Evolutionary conservation across 1,140 invertebrate genomes (phyloP).

Genomic region (Bombus sibiricus): DNA sequence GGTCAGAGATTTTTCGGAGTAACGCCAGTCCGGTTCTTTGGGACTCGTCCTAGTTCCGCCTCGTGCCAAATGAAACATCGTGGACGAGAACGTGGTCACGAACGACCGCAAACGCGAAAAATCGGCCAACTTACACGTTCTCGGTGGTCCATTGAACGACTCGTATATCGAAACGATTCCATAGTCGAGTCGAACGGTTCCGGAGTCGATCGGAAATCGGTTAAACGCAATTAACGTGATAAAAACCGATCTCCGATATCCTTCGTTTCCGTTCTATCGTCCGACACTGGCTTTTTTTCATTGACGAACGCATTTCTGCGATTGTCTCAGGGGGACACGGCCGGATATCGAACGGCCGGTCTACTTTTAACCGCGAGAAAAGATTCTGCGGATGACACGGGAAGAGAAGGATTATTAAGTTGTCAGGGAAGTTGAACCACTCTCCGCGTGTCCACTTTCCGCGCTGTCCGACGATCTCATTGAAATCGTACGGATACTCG

Average conservation of each 20-base stretch:
- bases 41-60: constrained; percentile 23
- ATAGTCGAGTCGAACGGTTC: not conserved
- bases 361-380: constrained; percentile 42
- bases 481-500: constrained; percentile 57
- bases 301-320: constrained; percentile 27
- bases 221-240: constrained; percentile 6
- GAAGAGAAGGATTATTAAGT: constrained; percentile 65
- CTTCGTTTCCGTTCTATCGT: not conserved
- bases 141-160: not conserved
- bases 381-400: constrained; percentile 64
- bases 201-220: not conserved
- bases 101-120: constrained; percentile 16
- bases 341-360: constrained; percentile 39
- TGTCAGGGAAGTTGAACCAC: constrained; percentile 49
- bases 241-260: not conserved
- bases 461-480: constrained; percentile 57
- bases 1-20: constrained; percentile 45
- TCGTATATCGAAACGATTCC: not conserved
- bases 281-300: constrained; percentile 13
- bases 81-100: not conserved
- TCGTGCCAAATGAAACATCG: constrained; percentile 42
- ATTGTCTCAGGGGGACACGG: constrained; percentile 23
- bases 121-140: not conserved
- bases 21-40: constrained; percentile 22
- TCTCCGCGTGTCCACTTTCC: constrained; percentile 58